Evolutionary conservation across 2,888 invertebrate genomes (phyloP), one percentile per base, ranked within the genome.

Genomic region (Sericinus montela): DNA sequence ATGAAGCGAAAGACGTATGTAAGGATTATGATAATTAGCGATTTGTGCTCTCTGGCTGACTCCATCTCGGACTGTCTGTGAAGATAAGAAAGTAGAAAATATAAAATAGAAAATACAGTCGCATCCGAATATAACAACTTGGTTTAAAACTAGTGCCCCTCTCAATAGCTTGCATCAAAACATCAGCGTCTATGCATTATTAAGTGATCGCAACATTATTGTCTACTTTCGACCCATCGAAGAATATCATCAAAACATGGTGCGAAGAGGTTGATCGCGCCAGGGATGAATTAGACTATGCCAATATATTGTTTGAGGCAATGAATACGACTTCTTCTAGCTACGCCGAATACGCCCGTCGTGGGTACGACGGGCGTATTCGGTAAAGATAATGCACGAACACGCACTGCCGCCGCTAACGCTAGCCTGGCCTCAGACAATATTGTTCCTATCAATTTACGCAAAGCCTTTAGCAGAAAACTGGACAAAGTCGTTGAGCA

Each of bases 241-340:
- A 48, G 10, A 37, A 54, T 25, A 38, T 45, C 29, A 48, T 54
- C 8, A 48, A 51, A 35, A 15, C 38, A 30, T 54, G 51, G 53
- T 54, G 53, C 11, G 38, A 45, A 11, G 53, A 54, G 28, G 51
- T 54, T 11, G 53, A 54, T 8, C 41, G 53, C n/a, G 53, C 53
- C 25, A 30, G 10, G 36, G 9, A 7, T 13, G 52, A 43, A 15
- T 14, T 53, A 10, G 52, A 53, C 29, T 52, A 32, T 8, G 56
- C 56, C 0, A 52, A 48, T 35, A 56, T 56, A 15, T 11, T 52
- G 10, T 52, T 48, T 28, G 41, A 53, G 14, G 40, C 46, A 3
- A 54, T 56, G 52, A 51, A 48, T 13, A 44, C 45, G 0, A 51
- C 49, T 14, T 56, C 56, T 1, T 51, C 54, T 14, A 43, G 23